Conservation (phyloP, 2,888 invertebrate genomes). For the Lasius platythorax region DNA sequence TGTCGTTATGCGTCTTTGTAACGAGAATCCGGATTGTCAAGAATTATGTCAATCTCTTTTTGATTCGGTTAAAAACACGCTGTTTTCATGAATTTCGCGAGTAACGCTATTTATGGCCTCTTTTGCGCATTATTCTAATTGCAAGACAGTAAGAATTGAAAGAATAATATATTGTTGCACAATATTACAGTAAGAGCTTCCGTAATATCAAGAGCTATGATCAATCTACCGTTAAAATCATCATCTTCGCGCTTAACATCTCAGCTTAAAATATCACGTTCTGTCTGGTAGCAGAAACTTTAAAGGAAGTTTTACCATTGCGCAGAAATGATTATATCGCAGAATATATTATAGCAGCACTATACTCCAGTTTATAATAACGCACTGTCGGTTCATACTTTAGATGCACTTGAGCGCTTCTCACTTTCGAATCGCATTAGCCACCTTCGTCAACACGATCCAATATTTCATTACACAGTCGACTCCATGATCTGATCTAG, state of each 20-base stretch:
- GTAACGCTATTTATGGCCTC: neutral
- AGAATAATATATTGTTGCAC: conserved; percentile 1
- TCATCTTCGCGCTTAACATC: conserved; percentile 23
- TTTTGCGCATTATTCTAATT: conserved; percentile 27
- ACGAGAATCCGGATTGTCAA: conserved; percentile 10
- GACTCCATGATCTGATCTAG: conserved; percentile 13
- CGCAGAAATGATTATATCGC: neutral
- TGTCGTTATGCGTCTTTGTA: neutral
- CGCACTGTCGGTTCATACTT: neutral
- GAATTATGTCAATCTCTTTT: conserved; percentile 12
- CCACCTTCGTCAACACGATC: conserved; percentile 25
- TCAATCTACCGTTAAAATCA: neutral
- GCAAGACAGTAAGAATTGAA: conserved; percentile 16
- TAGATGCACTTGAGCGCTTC: neutral
- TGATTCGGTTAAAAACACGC: neutral
- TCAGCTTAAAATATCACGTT: neutral
- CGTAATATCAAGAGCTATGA: neutral
- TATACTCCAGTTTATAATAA: conserved; percentile 8
- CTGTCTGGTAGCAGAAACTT: neutral
- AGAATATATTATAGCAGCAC: neutral
- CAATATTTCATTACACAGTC: conserved; percentile 52
- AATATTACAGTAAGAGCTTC: neutral
- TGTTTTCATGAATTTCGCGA: neutral
- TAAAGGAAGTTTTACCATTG: neutral
- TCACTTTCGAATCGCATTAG: conserved; percentile 27